phyloP scores from a whole-genome alignment of 2,797 vertebrate species.

The Novumbra hubbsi region DNA sequence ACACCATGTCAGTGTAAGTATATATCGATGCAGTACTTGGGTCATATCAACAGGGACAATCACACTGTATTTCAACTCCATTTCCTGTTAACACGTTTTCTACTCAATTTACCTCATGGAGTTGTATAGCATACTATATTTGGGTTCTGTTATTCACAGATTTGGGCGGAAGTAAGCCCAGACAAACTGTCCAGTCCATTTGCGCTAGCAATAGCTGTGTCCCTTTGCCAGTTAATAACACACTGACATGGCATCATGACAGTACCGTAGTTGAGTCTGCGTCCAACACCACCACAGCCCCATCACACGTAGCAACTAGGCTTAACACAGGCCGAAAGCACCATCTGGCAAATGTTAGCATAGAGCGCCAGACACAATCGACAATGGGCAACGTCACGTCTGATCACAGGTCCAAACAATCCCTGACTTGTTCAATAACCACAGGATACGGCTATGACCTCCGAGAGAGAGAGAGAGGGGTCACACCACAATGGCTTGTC shows the following conservation, averaged over 20 bases:
- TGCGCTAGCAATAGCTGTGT: not conserved
- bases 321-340: slow-evolving; percentile 59
- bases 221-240: not conserved
- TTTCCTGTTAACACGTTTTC: not conserved
- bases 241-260: not conserved
- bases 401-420: slow-evolving; percentile 54
- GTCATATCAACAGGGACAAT: not conserved
- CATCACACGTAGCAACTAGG: slow-evolving; percentile 21
- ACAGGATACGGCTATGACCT: slow-evolving; percentile 58
- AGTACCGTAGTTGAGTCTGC: not conserved
- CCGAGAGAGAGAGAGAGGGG: slow-evolving; percentile 35
- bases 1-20: not conserved
- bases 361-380: slow-evolving; percentile 51
- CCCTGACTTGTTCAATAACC: slow-evolving; percentile 51
- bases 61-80: not conserved
- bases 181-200: not conserved
- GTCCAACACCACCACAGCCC: not conserved
- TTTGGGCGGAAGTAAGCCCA: not conserved
- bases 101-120: not conserved
- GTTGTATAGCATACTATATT: not conserved
- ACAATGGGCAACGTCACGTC: slow-evolving; percentile 52
- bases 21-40: not conserved
- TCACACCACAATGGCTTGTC: slow-evolving; percentile 15
- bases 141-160: not conserved
- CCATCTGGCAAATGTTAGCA: slow-evolving; percentile 66